Conservation (phyloP, 2,113 vertebrate species). For the Spermophilus dauricus region DNA sequence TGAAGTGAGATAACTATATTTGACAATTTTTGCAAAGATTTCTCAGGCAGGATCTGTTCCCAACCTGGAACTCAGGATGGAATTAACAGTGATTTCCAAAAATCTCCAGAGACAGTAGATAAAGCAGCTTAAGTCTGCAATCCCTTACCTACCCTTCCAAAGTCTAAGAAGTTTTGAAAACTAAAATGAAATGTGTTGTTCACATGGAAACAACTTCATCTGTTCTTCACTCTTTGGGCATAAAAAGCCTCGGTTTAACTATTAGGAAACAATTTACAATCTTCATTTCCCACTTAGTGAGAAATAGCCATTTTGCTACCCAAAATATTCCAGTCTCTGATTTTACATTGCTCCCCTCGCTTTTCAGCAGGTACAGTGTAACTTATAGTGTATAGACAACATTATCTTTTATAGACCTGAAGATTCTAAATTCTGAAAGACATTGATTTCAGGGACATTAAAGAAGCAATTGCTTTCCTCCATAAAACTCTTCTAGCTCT, state of each 20-base stretch:
- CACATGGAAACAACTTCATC: neutral
- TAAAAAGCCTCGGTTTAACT: neutral
- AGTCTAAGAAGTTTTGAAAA: neutral
- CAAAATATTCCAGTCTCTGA: neutral
- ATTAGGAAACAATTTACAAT: neutral
- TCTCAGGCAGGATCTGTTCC: neutral
- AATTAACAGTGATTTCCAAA: neutral
- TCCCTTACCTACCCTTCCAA: neutral
- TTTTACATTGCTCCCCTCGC: neutral
- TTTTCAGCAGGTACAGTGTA: neutral
- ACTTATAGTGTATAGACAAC: neutral
- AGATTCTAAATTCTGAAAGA: constrained; percentile 28
- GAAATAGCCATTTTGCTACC: neutral
- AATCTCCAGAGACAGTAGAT: neutral
- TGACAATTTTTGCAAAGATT: neutral
- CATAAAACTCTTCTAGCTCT: constrained; percentile 3
- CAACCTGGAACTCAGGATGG: neutral
- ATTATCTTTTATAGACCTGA: neutral
- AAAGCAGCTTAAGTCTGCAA: neutral
- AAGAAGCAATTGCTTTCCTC: neutral
- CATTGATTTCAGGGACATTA: neutral
- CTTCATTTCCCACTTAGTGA: neutral
- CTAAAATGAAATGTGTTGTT: neutral
- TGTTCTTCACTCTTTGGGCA: neutral
- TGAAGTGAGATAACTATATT: neutral